Conservation (phyloP, 35 echinoderm and acorn worm species). For the Chiridota heheva region DNA sequence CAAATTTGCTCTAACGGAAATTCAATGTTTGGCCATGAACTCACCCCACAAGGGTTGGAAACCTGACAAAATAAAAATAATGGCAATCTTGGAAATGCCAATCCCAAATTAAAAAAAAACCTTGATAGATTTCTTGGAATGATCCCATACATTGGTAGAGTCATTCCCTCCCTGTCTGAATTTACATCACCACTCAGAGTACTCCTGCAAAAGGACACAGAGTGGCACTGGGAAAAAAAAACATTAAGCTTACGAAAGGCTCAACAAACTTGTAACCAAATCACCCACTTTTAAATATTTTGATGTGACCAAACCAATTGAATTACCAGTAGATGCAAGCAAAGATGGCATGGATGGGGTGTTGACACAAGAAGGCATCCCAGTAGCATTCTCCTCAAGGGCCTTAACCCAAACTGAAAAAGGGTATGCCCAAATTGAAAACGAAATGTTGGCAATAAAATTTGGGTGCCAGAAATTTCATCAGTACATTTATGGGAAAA, state of each 20-base stretch:
- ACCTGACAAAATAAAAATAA: constrained; percentile 3
- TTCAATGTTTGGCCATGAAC: neutral
- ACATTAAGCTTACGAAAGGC: neutral
- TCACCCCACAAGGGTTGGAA: constrained; percentile 5
- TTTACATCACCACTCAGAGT: constrained; percentile 1
- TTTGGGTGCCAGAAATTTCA: constrained; percentile 19
- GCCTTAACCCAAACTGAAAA: constrained; percentile 5
- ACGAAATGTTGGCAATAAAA: constrained; percentile 37
- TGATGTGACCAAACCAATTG: constrained; percentile 1
- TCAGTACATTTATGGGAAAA: constrained; percentile 26
- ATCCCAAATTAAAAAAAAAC: constrained; percentile 9
- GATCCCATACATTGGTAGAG: constrained; percentile 30
- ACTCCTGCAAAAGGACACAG: neutral
- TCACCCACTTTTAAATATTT: constrained; percentile 19
- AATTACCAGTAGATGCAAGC: constrained; percentile 13
- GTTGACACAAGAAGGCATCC: neutral
- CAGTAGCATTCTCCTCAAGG: constrained; percentile 29
- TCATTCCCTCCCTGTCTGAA: constrained; percentile 17
- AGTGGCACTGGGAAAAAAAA: constrained; percentile 35
- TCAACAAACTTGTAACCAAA: constrained; percentile 26
- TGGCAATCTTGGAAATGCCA: constrained; percentile 27
- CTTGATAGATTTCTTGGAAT: constrained; percentile 27
- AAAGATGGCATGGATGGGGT: constrained; percentile 40
- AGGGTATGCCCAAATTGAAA: constrained; percentile 41
- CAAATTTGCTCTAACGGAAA: neutral